Base-by-base conservation (phyloP, 2,888 invertebrate species). In the Pemphredon lugubris region DNA sequence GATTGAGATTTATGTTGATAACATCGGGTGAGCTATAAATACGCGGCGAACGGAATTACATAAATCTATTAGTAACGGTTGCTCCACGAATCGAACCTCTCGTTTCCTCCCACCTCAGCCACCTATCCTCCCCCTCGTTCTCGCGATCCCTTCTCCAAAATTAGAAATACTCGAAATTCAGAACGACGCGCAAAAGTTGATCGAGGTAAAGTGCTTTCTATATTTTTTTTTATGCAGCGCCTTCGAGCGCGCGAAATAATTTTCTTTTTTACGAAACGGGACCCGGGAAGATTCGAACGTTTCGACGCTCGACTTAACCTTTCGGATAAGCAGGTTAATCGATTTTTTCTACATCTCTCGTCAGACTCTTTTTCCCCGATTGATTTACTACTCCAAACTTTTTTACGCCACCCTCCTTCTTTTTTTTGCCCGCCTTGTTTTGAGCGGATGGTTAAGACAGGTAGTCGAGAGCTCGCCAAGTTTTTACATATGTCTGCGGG, bases 1-100 rank as follows among this genome's bases (percentile, higher is more conserved):
- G 79, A 79, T 79, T 79, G 79, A 75, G 81, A 82, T 82, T 76
- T 82, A 82, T 81, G 83, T 53, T 67, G 73, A 76, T 76, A 76
- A 68, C 61, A 68, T 72, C 65, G 68, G 30, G n/a, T 67, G 44
- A 44, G 37, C 53, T 63, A 68, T 70, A 63, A 78, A 71, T 65
- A 72, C 53, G 48, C 47, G 69, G 9, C 40, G 40, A 40, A 30
- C 45, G 30, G 55, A 61, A 68, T 83, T 72, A 70, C 69, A 64
- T 67, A 73, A 76, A 79, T 76, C 73, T 63, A 73, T 76, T 76
- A 61, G 50, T 37, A 26, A 30, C 67, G 16, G 39, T 59, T 20
- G 40, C 54, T 14, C 18, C 37, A 37, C 9, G 23, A 23, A 44
- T 47, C 37, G 40, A 21, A 16, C 20, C 11, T 21, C 34, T 13